Conservation (phyloP, 2,113 vertebrate species). For the Zootoca vivipara region DNA sequence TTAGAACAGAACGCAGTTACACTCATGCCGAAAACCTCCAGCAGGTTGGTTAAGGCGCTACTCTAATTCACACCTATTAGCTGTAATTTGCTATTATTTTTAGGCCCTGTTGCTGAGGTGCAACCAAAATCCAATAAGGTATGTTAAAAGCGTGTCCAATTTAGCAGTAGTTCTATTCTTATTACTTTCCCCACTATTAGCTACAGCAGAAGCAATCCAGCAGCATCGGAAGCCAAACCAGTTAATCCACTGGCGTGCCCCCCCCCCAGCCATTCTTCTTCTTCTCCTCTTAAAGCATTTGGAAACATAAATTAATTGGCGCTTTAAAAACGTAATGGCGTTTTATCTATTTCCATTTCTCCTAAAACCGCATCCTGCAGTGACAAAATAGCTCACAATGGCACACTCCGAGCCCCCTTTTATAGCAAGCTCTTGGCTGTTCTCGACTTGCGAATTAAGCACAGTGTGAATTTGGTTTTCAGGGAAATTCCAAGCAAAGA, state of each 20-base stretch:
- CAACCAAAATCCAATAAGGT: slow-evolving; percentile 54
- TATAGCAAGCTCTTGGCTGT: background rate
- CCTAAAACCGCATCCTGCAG: slow-evolving; percentile 1
- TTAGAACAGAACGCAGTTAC: slow-evolving; percentile 24
- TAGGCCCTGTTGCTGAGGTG: slow-evolving; percentile 54
- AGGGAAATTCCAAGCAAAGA: background rate
- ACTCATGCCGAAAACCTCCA: no score
- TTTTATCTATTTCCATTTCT: slow-evolving; percentile 42
- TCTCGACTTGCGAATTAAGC: rapidly evolving
- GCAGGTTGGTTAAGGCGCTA: slow-evolving; percentile 46
- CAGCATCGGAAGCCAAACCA: background rate
- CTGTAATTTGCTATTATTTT: slow-evolving; percentile 18
- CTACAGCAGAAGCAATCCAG: slow-evolving; percentile 29
- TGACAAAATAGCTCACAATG: slow-evolving; percentile 25
- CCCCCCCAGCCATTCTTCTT: background rate
- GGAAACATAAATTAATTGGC: background rate
- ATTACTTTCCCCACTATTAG: background rate
- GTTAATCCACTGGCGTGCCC: background rate
- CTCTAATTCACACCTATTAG: slow-evolving; percentile 56
- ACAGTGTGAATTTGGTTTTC: background rate
- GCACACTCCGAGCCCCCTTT: background rate
- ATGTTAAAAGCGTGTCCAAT: slow-evolving; percentile 50
- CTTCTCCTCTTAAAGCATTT: background rate
- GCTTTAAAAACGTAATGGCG: slow-evolving; percentile 6
- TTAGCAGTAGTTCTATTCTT: slow-evolving; percentile 36